Base-by-base conservation (phyloP, 2,888 invertebrate genomes). In the Agonopterix heracliana region DNA sequence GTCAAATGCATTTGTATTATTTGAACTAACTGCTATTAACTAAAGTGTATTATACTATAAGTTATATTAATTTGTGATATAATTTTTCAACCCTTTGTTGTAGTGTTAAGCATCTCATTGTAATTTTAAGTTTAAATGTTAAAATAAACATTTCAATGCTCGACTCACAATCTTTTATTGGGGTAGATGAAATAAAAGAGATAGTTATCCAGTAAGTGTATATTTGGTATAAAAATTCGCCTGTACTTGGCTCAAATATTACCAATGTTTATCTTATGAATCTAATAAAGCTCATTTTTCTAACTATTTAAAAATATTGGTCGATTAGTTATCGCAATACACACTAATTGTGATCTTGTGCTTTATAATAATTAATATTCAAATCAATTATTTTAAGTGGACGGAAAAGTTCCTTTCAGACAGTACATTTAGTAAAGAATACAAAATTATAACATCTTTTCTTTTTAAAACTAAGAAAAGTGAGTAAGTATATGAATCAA, bases 141-240 rank as follows among this genome's bases (percentile, higher is more conserved):
- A 57, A 59, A 75, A 75, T 77, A 77, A 68, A 81, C 26, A 70
- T 71, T 77, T 54, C 73, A 73, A 74, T 78, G 81, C 81, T 82
- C 82, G 67, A 38, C 26, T 26, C 26, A 17, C 17, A 26, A 7
- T 26, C 5, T 26, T 26, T 26, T 26, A 26, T 59, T 58, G 46
- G 34, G 46, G 46, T 42, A 42, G 4, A 13, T 11, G n/a, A 35
- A 54, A 64, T 56, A 50, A 61, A 59, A 53, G 53, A 53, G 9
- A 47, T 42, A 34, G 10, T 9, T 10, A 2, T 17, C 9, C 11
- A 44, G 64, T 68, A 69, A 66, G 68, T 72, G 73, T 87, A 82
- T 87, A 86, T 87, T 87, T 87, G 87, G 87, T 84, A 84, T 83
- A 84, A 85, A 81, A 80, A 72, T 26, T 71, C 72, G 72, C 74